Percentiles rank a stretch among this genome's conserved stretches.
phyloP scores from a whole-genome alignment of 2,888 invertebrate species.

The Machimus atricapillus region DNA sequence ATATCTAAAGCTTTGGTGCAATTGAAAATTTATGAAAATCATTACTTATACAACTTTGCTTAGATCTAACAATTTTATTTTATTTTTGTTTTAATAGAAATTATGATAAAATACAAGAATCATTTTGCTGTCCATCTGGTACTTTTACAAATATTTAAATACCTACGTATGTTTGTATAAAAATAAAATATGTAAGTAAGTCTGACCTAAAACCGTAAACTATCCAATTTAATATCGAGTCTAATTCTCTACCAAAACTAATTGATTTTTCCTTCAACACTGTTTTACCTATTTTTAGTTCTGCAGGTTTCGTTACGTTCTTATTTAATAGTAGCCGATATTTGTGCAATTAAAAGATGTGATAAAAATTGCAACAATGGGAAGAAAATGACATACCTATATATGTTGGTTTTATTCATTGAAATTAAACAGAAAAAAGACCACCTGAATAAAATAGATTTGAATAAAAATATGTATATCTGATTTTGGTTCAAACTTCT shows the following conservation, averaged over 20 bases:
- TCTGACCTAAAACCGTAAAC: neutral
- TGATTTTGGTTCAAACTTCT: too few species aligned
- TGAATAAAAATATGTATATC: too few species aligned
- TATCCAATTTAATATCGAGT: neutral
- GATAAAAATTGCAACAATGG: neutral
- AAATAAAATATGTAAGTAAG: too few species aligned
- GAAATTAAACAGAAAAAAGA: too few species aligned
- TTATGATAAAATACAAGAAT: neutral
- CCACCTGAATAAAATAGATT: too few species aligned
- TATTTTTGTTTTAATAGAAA: neutral
- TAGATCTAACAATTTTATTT: neutral
- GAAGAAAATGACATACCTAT: neutral
- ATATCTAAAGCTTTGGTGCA: slow-evolving; percentile 17
- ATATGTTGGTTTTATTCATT: too few species aligned
- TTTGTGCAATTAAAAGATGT: neutral
- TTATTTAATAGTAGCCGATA: neutral
- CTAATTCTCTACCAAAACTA: neutral
- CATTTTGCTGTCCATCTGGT: neutral
- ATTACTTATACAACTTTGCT: neutral
- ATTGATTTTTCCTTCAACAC: neutral
- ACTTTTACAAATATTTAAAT: neutral
- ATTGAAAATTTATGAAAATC: neutral
- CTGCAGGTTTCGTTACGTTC: neutral
- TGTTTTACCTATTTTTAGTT: neutral
- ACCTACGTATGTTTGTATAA: too few species aligned